Conservation (phyloP, 2,797 vertebrate species). For the Pempheris klunzingeri region DNA sequence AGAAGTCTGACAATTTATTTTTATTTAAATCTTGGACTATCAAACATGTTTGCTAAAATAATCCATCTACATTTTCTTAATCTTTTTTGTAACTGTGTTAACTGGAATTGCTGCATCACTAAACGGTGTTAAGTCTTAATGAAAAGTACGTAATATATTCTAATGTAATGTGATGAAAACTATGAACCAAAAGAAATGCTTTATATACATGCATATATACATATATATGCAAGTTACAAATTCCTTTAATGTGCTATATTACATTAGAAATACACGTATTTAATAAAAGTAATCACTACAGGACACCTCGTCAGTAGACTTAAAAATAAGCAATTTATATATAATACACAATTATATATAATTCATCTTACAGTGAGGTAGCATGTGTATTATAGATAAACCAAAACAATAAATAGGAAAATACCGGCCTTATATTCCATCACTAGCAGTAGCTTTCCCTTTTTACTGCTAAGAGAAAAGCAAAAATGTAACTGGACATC, state of each 20-base stretch:
- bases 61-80: not conserved
- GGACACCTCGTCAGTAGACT: not conserved
- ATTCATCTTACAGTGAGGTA: not conserved
- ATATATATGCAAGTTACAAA: not conserved
- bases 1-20: not conserved
- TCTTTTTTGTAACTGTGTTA: not conserved
- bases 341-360: not conserved
- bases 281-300: not conserved
- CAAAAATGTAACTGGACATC: slow-evolving; percentile 48
- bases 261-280: not conserved
- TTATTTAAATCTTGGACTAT: not conserved
- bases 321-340: not conserved
- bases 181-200: not conserved
- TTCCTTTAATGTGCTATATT: not conserved
- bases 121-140: not conserved
- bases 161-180: not conserved
- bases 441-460: slow-evolving; percentile 1
- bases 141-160: not conserved
- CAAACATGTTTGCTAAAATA: not conserved
- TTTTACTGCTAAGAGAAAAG: slow-evolving; percentile 40
- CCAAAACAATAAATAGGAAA: slow-evolving; percentile 9
- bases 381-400: not conserved
- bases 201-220: not conserved
- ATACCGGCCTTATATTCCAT: slow-evolving; percentile 17
- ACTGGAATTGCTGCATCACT: not conserved